Conservation (phyloP, 2,888 invertebrate species). For the Tyria jacobaeae region DNA sequence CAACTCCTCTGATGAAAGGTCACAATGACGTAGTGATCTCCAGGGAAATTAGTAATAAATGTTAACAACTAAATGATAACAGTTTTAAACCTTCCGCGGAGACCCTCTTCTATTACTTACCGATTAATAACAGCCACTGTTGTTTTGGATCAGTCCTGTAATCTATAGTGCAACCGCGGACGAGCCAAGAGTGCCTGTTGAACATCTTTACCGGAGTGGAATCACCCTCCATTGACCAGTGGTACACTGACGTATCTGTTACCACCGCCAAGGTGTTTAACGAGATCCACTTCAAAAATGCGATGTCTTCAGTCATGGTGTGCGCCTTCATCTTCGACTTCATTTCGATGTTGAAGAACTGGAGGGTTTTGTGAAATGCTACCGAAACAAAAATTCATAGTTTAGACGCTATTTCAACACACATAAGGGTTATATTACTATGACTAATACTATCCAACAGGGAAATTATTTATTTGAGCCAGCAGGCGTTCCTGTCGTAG, state of each 20-base stretch:
- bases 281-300: constrained; percentile 99
- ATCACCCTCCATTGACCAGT: constrained; percentile 99
- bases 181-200: constrained; percentile 97
- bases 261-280: constrained; percentile 98
- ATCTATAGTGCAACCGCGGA: constrained; percentile 99
- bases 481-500: no score
- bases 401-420: constrained; percentile 8
- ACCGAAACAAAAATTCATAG: constrained; percentile 37
- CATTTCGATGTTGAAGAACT: constrained; percentile 99
- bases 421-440: neutral
- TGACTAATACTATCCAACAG: no score
- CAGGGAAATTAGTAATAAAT: no score
- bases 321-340: constrained; percentile 99
- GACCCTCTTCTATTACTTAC: constrained; percentile 71
- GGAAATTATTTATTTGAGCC: no score
- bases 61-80: no score
- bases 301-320: constrained; percentile 97
- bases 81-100: neutral
- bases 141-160: constrained; percentile 99
- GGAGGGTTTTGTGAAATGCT: constrained; percentile 97
- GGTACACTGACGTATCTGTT: constrained; percentile 97
- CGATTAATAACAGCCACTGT: constrained; percentile 98
- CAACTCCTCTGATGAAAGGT: no score
- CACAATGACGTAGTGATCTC: no score
- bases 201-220: constrained; percentile 98